Percentiles rank a stretch among this genome's conserved stretches.
phyloP scores from a whole-genome alignment of 2,888 invertebrate genomes.

The Rhogogaster chlorosoma region DNA sequence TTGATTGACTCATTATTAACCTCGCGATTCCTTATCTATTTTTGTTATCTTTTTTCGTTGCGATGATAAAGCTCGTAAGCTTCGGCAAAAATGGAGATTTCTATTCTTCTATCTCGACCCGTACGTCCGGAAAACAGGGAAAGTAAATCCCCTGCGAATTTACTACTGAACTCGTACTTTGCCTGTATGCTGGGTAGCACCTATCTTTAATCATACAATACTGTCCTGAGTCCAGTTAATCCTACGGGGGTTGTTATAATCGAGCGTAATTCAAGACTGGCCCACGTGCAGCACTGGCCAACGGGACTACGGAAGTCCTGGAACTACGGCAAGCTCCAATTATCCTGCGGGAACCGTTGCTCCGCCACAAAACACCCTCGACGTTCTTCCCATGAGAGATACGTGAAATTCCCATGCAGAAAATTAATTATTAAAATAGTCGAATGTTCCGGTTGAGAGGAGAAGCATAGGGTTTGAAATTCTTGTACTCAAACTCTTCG shows the following conservation, averaged over 20 bases:
- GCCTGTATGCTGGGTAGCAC: background rate
- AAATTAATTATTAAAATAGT: slow-evolving; percentile 59
- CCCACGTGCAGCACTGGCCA: slow-evolving; percentile 58
- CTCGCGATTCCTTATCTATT: background rate
- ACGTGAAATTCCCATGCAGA: slow-evolving; percentile 44
- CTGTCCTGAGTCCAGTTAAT: slow-evolving; percentile 67
- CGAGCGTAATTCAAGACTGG: slow-evolving; percentile 60
- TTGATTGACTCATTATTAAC: background rate
- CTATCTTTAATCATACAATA: slow-evolving; percentile 64
- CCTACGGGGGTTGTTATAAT: slow-evolving; percentile 60
- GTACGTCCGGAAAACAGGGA: background rate
- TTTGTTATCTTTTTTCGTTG: background rate
- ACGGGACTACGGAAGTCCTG: slow-evolving; percentile 59
- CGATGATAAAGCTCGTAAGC: background rate
- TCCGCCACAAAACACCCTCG: slow-evolving; percentile 65
- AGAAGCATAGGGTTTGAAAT: background rate
- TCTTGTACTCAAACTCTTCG: background rate
- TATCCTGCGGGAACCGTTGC: slow-evolving; percentile 66
- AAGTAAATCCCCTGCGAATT: background rate
- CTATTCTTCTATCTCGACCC: background rate
- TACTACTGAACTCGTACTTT: slow-evolving; percentile 9
- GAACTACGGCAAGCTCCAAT: slow-evolving; percentile 72
- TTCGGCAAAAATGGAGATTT: background rate
- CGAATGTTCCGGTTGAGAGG: slow-evolving; percentile 16
- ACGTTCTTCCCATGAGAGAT: slow-evolving; percentile 44